phyloP scores from a whole-genome alignment of 2,113 vertebrate species.

The Hippocampus barbouri region DNA sequence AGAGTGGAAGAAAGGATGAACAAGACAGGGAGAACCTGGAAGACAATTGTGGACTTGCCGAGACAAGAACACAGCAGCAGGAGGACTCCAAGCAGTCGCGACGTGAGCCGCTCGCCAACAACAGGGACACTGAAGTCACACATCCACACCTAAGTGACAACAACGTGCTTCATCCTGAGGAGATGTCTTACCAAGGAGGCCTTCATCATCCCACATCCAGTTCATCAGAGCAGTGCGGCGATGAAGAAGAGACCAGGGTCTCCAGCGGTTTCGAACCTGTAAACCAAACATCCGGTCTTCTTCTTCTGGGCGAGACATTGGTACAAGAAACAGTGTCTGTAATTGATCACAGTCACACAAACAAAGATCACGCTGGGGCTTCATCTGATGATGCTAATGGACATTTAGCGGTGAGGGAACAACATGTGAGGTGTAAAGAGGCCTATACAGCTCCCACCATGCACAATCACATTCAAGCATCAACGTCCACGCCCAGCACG shows the following conservation, averaged over 20 bases:
- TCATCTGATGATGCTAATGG: background rate
- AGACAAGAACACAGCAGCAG: conserved; percentile 19
- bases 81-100: background rate
- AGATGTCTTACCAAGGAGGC: conserved; percentile 22
- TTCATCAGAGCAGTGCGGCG: conserved; percentile 21
- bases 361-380: background rate
- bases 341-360: background rate
- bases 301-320: background rate
- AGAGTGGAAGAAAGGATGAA: background rate
- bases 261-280: conserved; percentile 19
- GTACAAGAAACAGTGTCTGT: background rate
- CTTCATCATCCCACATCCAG: conserved; percentile 1
- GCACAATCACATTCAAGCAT: conserved; percentile 2
- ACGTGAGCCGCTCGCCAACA: background rate
- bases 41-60: background rate
- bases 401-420: background rate
- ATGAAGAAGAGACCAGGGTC: conserved; percentile 31
- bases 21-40: background rate
- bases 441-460: conserved; percentile 10
- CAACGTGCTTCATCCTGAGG: conserved; percentile 4
- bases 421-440: background rate
- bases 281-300: background rate
- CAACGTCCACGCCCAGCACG: conserved; percentile 7
- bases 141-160: background rate
- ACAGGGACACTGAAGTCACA: background rate